These are phyloP conservation scores for Chelidonichthys spinosus DNA, from an alignment of 2,797 vertebrate species.

Conservation along the genomic window DNA sequence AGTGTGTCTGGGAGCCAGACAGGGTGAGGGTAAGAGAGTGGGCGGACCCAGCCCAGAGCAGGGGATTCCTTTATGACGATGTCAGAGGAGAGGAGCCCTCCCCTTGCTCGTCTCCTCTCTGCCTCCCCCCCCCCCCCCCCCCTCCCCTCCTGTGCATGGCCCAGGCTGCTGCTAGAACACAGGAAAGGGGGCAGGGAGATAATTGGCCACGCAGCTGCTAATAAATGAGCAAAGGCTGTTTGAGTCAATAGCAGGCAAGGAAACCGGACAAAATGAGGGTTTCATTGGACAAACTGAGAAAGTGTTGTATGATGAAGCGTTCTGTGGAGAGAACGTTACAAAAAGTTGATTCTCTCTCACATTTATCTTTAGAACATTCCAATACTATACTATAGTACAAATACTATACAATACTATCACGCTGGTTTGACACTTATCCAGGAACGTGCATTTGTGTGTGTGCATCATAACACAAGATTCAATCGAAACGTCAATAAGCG, in stretches of 20 bases:
- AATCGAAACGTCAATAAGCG: not conserved
- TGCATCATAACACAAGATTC: not conserved
- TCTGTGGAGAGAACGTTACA: not conserved
- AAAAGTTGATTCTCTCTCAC: not conserved
- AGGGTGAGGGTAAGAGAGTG: conserved; percentile 78
- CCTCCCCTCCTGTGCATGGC: conserved; percentile 52
- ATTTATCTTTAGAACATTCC: not conserved
- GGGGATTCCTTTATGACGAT: conserved; percentile 89
- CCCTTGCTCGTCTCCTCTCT: conserved; percentile 36
- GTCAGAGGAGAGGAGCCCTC: conserved; percentile 80
- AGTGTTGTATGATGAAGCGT: conserved; percentile 8
- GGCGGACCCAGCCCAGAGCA: conserved; percentile 70
- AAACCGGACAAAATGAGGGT: conserved; percentile 50
- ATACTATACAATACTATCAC: not conserved
- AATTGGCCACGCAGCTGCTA: conserved; percentile 84
- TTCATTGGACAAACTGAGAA: conserved; percentile 31
- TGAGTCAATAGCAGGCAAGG: conserved; percentile 68
- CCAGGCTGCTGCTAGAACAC: conserved; percentile 69
- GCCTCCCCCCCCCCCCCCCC: not conserved
- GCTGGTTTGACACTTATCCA: not conserved
- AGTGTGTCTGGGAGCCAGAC: conserved; percentile 83
- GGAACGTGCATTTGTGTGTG: not conserved
- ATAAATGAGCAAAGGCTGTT: conserved; percentile 81
- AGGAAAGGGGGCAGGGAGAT: conserved; percentile 86
- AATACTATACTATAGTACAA: not conserved